These are phyloP conservation scores for Pandemis corylana DNA, from an alignment of 2,888 invertebrate species.

Conservation along the genomic window DNA sequence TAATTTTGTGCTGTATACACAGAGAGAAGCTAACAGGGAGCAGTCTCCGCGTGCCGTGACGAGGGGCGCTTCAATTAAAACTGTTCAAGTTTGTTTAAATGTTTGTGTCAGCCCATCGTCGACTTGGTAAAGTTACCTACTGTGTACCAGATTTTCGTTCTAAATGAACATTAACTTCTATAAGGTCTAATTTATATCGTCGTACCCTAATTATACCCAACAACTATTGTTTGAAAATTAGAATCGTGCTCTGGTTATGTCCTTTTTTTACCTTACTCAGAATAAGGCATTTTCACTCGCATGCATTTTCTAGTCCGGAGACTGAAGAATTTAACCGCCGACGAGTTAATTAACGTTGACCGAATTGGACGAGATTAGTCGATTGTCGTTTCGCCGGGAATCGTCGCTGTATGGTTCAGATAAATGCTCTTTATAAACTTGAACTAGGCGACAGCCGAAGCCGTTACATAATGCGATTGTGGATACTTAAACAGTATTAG, in stretches of 20 bases:
- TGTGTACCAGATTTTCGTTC: conserved; percentile 57
- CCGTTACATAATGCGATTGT: conserved; percentile 53
- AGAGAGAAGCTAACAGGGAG: conserved; percentile 48
- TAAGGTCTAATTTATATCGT: conserved; percentile 26
- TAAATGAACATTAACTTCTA: conserved; percentile 53
- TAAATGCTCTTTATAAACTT: conserved; percentile 25
- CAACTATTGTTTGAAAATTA: neutral
- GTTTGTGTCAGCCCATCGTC: conserved; percentile 71
- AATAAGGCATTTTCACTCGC: neutral
- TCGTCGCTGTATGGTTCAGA: conserved; percentile 8
- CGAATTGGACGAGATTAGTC: conserved; percentile 7
- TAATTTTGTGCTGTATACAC: conserved; percentile 47
- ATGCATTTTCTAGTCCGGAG: neutral
- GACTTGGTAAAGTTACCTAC: conserved; percentile 53
- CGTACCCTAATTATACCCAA: conserved; percentile 9
- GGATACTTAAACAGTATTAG: conserved; percentile 57
- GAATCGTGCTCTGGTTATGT: neutral
- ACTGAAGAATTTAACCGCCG: neutral
- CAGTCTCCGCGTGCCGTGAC: conserved; percentile 57
- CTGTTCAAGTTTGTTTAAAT: conserved; percentile 78
- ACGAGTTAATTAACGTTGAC: conserved; percentile 8
- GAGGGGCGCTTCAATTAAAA: conserved; percentile 78
- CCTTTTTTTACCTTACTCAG: neutral
- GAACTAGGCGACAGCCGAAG: conserved; percentile 19
- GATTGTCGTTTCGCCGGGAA: conserved; percentile 14